Evolutionary conservation across 2,888 invertebrate genomes (phyloP).

Genomic region (Orthosia gothica): DNA sequence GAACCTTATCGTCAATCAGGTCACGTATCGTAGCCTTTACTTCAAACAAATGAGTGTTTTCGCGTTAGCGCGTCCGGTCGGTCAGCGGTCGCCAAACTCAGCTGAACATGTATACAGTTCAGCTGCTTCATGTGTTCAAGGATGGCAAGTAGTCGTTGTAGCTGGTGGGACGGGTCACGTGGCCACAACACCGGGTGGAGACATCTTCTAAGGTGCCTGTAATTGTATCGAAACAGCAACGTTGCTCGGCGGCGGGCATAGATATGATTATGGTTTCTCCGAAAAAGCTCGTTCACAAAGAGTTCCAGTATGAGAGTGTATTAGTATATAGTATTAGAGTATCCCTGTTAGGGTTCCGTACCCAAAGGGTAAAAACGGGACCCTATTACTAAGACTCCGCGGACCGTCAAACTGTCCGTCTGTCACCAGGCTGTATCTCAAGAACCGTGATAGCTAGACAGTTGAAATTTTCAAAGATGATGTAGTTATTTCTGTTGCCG

Average conservation of each 20-base stretch:
- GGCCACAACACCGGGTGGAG: too few species aligned
- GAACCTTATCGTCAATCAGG: not conserved
- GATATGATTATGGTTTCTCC: not conserved
- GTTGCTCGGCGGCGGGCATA: not conserved
- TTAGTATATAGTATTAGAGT: too few species aligned
- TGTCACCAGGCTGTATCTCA: too few species aligned
- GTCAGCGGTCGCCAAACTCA: not conserved
- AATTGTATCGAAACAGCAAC: not conserved
- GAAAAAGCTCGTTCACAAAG: not conserved
- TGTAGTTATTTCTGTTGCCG: too few species aligned
- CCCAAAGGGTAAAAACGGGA: too few species aligned
- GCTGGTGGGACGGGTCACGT: too few species aligned
- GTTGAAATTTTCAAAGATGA: too few species aligned
- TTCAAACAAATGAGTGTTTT: slow-evolving; percentile 5
- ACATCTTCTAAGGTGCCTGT: not conserved
- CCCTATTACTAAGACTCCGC: too few species aligned
- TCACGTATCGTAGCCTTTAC: slow-evolving; percentile 5
- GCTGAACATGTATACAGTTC: not conserved
- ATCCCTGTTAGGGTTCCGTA: too few species aligned
- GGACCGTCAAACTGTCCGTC: too few species aligned
- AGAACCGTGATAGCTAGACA: too few species aligned
- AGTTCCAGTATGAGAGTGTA: not conserved
- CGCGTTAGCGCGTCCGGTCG: slow-evolving; percentile 5
- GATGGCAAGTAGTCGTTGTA: not conserved
- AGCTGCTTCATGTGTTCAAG: not conserved